Percentiles rank a stretch among this genome's conserved stretches.
Evolutionary conservation across 2,888 invertebrate species (phyloP).

Genomic region (Ernsta delagoae): DNA sequence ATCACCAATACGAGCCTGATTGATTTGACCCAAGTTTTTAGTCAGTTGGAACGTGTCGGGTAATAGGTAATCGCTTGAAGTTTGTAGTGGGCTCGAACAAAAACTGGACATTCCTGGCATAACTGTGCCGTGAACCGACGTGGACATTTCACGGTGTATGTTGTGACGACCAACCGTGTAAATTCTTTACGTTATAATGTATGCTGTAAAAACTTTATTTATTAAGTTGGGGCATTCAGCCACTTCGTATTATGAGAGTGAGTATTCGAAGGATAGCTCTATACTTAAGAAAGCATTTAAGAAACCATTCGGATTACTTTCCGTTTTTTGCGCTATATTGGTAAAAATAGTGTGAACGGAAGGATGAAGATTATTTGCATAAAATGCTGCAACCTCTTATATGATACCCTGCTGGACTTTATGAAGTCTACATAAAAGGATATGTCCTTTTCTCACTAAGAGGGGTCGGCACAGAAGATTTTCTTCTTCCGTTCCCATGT

Average conservation of each 20-base stretch:
- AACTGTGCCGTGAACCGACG: conserved; percentile 60
- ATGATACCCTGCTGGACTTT: no score
- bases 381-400: no score
- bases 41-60: conserved; percentile 62
- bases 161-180: conserved; percentile 61
- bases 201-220: conserved; percentile 29
- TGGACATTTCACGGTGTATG: conserved; percentile 69
- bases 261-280: background rate
- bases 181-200: conserved; percentile 55
- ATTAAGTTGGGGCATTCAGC: conserved; percentile 7
- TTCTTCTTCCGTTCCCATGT: no score
- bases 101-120: conserved; percentile 73
- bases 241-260: background rate
- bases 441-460: no score
- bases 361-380: no score
- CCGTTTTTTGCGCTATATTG: no score
- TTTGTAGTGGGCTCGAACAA: conserved; percentile 58
- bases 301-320: no score
- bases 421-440: no score
- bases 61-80: conserved; percentile 61
- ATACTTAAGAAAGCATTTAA: no score
- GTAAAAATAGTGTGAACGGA: no score
- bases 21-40: conserved; percentile 45
- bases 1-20: conserved; percentile 18
- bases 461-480: no score